Base-by-base conservation (phyloP, 2,797 vertebrate species). In the Champsocephalus gunnari region DNA sequence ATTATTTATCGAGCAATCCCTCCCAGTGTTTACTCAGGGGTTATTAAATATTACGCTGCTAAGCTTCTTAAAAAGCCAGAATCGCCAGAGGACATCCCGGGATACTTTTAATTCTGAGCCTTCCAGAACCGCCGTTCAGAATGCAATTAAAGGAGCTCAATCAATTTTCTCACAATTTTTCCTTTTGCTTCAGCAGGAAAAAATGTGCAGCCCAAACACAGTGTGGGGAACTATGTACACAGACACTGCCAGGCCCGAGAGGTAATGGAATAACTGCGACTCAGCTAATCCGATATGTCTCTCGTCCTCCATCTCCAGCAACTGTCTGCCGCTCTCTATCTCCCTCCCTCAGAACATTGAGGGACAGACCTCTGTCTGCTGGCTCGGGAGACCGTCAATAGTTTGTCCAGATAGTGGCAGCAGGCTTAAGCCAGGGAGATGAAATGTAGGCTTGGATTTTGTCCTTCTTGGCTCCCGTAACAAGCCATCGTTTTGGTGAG, bases 1-100 rank as follows among this genome's bases (percentile, higher is more conserved):
- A 94, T 94, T 92, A 94, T 94, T 94, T 92, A 94, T 89, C 71
- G 80, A 91, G 89, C 88, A 92, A 88, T 93, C 92, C 88, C 90
- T 91, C 73, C 17, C 83, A 85, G 87, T 93, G 89, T 93, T 94
- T 94, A 94, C 89, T 91, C 88, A 51, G 80, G 90, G 92, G 90
- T 94, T 92, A 94, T 94, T 93, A 92, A 92, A 93, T 93, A 94
- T 93, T 87, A 90, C 80, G 83, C 86, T 72, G 85, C 89, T 87
- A 91, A 93, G 90, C 86, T 83, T 83, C 89, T 92, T 76, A 88
- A 82, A 38, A 88, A 89, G 87, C 84, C 75, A 66, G 78, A 83
- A 88, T 87, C 69, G 54, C 91, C 89, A 79, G 88, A 91, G 81
- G 83, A 87, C 81, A 87, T 82, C 75, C 81, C 45, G 1, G 83